Evolutionary conservation across 2,113 vertebrate species (phyloP).

Genomic region (Aphyosemion australe): DNA sequence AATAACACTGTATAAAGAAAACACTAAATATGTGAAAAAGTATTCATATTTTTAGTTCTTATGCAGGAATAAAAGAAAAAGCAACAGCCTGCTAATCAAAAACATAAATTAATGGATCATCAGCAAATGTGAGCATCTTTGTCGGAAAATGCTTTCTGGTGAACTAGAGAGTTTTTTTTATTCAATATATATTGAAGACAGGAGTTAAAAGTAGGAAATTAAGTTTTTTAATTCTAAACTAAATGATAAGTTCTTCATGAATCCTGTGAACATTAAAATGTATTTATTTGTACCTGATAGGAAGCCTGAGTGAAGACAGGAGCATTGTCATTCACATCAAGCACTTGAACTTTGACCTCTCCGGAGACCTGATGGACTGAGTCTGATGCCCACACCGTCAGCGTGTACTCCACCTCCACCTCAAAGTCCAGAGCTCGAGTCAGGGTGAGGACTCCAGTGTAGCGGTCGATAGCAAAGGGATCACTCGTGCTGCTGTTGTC

Average conservation of each 20-base stretch:
- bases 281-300: slow-evolving; percentile 79
- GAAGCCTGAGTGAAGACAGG: slow-evolving; percentile 85
- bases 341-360: slow-evolving; percentile 78
- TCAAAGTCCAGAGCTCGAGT: slow-evolving; percentile 86
- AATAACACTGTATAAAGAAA: too few relatives aligned
- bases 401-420: slow-evolving; percentile 71
- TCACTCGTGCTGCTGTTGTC: slow-evolving; percentile 68
- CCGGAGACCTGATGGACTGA: slow-evolving; percentile 82
- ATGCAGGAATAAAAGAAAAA: too few relatives aligned
- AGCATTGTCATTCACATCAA: slow-evolving; percentile 91
- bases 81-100: too few relatives aligned
- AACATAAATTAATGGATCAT: too few relatives aligned
- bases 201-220: too few relatives aligned
- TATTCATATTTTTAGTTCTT: too few relatives aligned
- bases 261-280: not conserved
- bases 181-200: too few relatives aligned
- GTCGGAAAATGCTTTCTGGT: too few relatives aligned
- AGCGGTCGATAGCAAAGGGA: slow-evolving; percentile 83
- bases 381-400: slow-evolving; percentile 84
- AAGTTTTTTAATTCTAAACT: too few relatives aligned
- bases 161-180: too few relatives aligned
- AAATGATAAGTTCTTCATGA: not conserved
- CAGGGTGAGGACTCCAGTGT: slow-evolving; percentile 82
- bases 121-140: too few relatives aligned
- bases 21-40: too few relatives aligned